Percentiles rank a stretch among this genome's conserved stretches.
These are phyloP conservation scores for Onychostruthus taczanowskii DNA, from an alignment of 2,113 vertebrate species.

Conservation along the genomic window DNA sequence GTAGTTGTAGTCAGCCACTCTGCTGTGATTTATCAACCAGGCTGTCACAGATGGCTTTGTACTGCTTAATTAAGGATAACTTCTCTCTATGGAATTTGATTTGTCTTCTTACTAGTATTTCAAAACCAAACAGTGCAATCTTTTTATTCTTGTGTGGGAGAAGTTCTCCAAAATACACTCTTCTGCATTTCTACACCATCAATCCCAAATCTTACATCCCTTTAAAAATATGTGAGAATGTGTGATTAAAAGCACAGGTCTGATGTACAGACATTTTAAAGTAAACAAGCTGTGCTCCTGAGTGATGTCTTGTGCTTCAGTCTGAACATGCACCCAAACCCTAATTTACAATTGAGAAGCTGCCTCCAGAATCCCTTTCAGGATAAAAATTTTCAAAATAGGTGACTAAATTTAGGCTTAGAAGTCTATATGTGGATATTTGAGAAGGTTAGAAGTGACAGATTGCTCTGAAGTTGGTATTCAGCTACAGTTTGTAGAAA, in stretches of 20 bases:
- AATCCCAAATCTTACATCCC: neutral
- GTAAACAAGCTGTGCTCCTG: neutral
- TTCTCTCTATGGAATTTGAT: neutral
- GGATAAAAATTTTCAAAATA: neutral
- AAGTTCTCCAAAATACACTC: neutral
- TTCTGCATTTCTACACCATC: neutral
- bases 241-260: neutral
- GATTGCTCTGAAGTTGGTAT: neutral
- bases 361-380: neutral
- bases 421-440: neutral
- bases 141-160: neutral
- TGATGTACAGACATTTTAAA: neutral
- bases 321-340: neutral
- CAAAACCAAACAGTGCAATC: neutral
- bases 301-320: neutral
- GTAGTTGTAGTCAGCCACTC: neutral
- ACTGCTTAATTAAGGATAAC: slow-evolving; percentile 8
- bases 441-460: neutral
- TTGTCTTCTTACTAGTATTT: neutral
- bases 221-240: neutral
- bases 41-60: neutral
- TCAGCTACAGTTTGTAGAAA: neutral
- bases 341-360: neutral
- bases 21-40: neutral
- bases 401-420: neutral